A percentile compares a stretch with the other conserved stretches of the same genome.
Evolutionary conservation across 2,797 vertebrate species (phyloP).

Genomic region (Cuniculus paca): DNA sequence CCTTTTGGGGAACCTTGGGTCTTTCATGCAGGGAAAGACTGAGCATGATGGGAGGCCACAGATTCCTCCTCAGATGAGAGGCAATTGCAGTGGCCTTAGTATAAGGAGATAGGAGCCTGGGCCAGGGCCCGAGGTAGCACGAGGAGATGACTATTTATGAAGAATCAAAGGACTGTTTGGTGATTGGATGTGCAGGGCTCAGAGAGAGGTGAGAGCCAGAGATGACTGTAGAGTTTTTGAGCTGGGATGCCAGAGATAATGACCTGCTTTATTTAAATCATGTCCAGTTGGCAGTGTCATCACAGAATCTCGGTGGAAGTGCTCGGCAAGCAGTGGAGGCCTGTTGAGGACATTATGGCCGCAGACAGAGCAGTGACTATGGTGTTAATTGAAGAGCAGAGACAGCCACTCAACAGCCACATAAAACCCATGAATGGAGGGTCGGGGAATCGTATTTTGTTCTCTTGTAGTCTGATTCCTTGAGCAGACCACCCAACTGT

Average conservation of each 20-base stretch:
- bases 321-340: not conserved
- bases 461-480: not conserved
- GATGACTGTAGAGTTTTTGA: not conserved
- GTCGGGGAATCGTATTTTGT: not conserved
- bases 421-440: not conserved
- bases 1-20: not conserved
- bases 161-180: not conserved
- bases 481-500: not conserved
- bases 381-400: not conserved
- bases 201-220: not conserved
- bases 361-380: not conserved
- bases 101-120: too few relatives aligned
- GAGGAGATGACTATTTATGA: not conserved
- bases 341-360: not conserved
- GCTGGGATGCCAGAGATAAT: not conserved
- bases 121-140: not conserved
- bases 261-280: not conserved
- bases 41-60: not conserved
- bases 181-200: not conserved
- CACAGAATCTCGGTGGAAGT: not conserved
- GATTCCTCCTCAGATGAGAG: accelerated
- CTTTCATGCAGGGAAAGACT: not conserved
- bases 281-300: not conserved
- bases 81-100: not conserved
- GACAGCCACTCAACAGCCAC: not conserved